Base-by-base conservation (phyloP, 1,140 invertebrate species). In the Micrasema minimum region DNA sequence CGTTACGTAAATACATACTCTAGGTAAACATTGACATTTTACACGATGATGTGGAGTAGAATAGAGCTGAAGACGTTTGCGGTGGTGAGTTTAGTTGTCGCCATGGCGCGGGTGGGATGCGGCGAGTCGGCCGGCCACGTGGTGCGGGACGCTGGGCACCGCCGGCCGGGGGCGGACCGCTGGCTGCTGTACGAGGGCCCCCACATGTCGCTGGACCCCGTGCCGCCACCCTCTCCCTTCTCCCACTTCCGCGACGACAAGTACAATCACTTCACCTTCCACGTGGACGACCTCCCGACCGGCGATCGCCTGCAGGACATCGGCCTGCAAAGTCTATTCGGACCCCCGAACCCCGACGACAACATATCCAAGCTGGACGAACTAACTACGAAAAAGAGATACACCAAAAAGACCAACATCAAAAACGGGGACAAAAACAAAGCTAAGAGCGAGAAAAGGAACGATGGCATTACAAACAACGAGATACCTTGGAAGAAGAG, bases 341-440 rank as follows among this genome's bases (percentile, higher is more conserved):
- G 74, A 0, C 71, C 71, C 3, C 67, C 71, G 12, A 72, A 75
- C 37, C 74, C 74, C n/a, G 74, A 75, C 51, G 74, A 73, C 35
- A 71, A 73, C 59, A 70, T 75, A 11, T 73, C 74, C 16, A 73
- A 75, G n/a, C 57, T 75, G 10, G 74, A 75, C 50, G 74, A 75
- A 43, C 66, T 75, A 16, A 64, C 68, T 0, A 69, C 71, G 11
- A 75, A 75, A 41, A 72, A 71, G 66, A 53, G 74, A n/a, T 75
- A 75, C 66, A 61, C 71, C 14, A 75, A 75, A 43, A 75, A 75
- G 55, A 51, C 5, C 65, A 66, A 46, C 23, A 14, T 45, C 12
- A 66, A 72, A 45, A 75, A 71, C 69, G 69, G 69, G 3, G 69
- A 71, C 46, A 75, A 72, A 59, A 72, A 72, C 41, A 72, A 72